Percentiles rank a stretch among this genome's conserved stretches.
These are phyloP conservation scores for Macrobrachium nipponense DNA, from an alignment of 1,140 invertebrate species.

Conservation along the genomic window DNA sequence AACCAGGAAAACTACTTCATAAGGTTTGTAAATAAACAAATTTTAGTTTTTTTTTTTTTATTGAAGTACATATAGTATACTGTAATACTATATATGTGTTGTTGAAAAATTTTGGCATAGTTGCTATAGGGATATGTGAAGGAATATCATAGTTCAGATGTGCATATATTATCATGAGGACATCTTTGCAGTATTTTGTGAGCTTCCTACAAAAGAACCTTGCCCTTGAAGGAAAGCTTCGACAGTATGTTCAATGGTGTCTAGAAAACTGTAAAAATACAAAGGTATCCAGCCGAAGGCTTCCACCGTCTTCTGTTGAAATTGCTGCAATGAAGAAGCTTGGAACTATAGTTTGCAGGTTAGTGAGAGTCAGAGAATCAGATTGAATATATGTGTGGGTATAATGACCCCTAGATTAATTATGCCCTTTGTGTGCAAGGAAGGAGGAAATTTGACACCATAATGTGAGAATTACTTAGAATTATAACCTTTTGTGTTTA, in stretches of 20 bases:
- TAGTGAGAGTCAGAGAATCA: background rate
- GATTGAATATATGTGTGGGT: background rate
- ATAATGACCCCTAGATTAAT: background rate
- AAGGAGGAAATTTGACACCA: too few species aligned
- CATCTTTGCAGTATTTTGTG: slow-evolving; percentile 76
- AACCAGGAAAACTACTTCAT: slow-evolving; percentile 87
- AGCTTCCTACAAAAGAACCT: slow-evolving; percentile 83
- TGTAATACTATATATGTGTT: background rate
- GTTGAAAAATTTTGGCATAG: too few species aligned
- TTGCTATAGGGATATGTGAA: too few species aligned
- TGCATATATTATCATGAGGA: slow-evolving; percentile 21
- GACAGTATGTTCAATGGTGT: slow-evolving; percentile 93
- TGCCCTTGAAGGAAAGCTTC: slow-evolving; percentile 77
- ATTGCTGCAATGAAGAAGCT: slow-evolving; percentile 91
- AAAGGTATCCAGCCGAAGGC: slow-evolving; percentile 81
- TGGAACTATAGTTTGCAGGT: slow-evolving; percentile 87
- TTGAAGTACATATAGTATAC: background rate
- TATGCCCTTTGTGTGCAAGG: background rate
- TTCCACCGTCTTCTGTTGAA: slow-evolving; percentile 89
- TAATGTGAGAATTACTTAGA: too few species aligned
- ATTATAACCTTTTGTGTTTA: too few species aligned
- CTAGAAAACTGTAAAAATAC: slow-evolving; percentile 91
- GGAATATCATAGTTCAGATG: background rate
- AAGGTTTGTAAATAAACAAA: slow-evolving; percentile 71
- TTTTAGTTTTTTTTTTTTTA: background rate